Evolutionary conservation across 2,113 vertebrate species (phyloP), one percentile per base, ranked within the genome.

Genomic region (Ptychochromis oligacanthus): DNA sequence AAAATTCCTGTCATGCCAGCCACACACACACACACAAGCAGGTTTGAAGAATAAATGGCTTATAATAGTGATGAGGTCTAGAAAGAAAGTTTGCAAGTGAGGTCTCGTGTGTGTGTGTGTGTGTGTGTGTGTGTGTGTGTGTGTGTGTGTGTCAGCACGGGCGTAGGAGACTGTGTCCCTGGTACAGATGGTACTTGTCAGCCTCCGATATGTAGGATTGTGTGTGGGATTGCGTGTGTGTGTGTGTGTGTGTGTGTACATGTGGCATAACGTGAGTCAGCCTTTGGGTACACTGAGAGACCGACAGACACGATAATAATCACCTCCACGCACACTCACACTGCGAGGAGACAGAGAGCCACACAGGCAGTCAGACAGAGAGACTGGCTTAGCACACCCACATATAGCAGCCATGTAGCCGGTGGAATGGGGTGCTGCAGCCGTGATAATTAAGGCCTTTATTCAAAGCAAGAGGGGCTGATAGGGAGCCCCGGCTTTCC

Each of bases 261-360:
- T 89, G 91, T 90, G 90, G 75, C 79, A 80, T 24, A 88, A 80
- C n/a, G 34, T 95, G 93, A 95, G 86, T 95, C 93, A 95, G 91
- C 79, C 82, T 70, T 85, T 82, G 89, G 90, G 91, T 86, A 89
- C 89, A 89, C 81, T 24, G 54, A 80, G 87, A 90, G 65, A 75
- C 82, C 49, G 90, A 77, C 88, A 93, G 91, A 94, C 89, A 88
- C 24, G 87, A 89, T 91, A 90, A 94, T 87, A 87, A 87, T 87
- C 87, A 85, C 87, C 81, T 86, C 88, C 85, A 81, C 82, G 17
- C 89, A 85, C 86, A 79, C 59, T 83, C 78, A 82, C 89, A 82
- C 64, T 14, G 59, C 9, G 64, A 77, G 74, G 81, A 91, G 84
- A 89, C 80, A 28, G 82, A 77, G 65, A 89, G 65, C 65, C 87